Evolutionary conservation across 1,140 invertebrate genomes (phyloP).

Genomic region (Matsumurasca onukii): DNA sequence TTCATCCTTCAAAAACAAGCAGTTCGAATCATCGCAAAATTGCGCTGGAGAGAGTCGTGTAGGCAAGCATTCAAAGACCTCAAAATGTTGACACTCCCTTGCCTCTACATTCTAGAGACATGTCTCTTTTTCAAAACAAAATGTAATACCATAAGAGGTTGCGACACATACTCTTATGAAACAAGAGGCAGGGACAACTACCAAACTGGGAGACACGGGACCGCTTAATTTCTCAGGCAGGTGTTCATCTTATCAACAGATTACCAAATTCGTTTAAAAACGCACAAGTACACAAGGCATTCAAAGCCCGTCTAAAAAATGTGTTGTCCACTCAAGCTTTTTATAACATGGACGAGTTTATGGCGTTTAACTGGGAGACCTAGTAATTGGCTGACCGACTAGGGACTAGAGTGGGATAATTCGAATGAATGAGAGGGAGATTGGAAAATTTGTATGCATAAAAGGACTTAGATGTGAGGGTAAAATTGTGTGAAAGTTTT

Average conservation of each 20-base stretch:
- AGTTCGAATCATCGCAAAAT: not conserved
- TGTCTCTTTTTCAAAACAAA: not conserved
- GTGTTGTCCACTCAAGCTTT: no score
- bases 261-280: no score
- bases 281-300: no score
- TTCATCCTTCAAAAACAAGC: not conserved
- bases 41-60: not conserved
- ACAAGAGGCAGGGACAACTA: not conserved
- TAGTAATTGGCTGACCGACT: no score
- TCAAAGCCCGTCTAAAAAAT: no score
- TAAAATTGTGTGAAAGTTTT: no score
- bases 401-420: no score
- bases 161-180: not conserved
- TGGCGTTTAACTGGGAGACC: no score
- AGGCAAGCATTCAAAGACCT: not conserved
- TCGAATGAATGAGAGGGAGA: no score
- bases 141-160: not conserved
- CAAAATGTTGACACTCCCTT: not conserved
- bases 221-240: not conserved
- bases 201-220: not conserved
- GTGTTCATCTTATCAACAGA: not conserved
- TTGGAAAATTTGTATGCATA: no score
- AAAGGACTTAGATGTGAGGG: no score
- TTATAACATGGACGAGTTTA: no score
- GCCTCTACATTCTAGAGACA: not conserved